Evolutionary conservation across 1,140 invertebrate species (phyloP), one percentile per base, ranked within the genome.

Genomic region (Adoxophyes honmai): DNA sequence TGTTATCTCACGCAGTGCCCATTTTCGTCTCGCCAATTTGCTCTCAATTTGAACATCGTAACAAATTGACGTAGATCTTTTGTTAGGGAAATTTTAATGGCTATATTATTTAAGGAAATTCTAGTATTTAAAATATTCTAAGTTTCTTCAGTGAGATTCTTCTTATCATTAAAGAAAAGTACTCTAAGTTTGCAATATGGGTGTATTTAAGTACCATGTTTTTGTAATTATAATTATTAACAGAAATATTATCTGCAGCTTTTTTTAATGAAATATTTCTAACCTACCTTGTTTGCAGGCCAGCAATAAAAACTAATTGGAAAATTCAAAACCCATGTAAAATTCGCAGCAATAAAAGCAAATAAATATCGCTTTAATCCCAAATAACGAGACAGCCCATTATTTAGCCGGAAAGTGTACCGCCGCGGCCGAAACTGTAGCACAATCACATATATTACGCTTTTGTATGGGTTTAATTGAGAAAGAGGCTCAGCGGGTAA

Each of bases 381-480:
- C 58, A 82, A 88, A 81, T 83, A 81, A 88, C 76, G 80, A 74
- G 85, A 73, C 80, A 78, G 70, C 66, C 72, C 70, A 59, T 86
- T 79, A 86, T 79, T 86, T 88, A 79, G 64, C 58, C 62, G 70
- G 73, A 78, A 78, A 78, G 73, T 69, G 62, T 60, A 68, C 70
- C 67, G 69, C 54, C 38, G 62, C 55, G 59, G 61, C 70, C 64
- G 78, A 84, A 86, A 81, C 81, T 83, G 78, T 82, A 86, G 64
- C 80, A 86, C 72, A 79, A 75, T 85, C 79, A 85, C 80, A 85
- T 88, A 88, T 80, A 78, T 88, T 86, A 85, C 72, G 72, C 80
- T 81, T 84, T 80, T 75, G 80, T 85, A 85, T 60, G 72, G 78
- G 68, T 81, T 84, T 84, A 88, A 85, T 88, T 88, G 80, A 78